Evolutionary conservation across 1,140 invertebrate species (phyloP).

Genomic region (Aculops lycopersici): DNA sequence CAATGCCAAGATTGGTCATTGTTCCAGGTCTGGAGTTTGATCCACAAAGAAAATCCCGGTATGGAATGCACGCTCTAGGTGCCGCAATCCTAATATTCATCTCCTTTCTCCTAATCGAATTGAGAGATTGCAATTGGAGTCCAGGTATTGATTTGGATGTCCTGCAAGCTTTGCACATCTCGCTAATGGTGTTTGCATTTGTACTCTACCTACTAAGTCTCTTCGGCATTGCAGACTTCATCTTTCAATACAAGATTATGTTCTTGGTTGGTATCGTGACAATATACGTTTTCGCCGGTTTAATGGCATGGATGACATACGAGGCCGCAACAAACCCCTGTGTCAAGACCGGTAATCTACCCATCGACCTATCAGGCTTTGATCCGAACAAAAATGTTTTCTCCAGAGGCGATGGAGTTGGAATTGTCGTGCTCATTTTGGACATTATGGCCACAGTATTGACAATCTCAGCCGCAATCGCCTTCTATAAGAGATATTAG

Average conservation of each 20-base stretch:
- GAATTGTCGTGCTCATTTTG: background rate
- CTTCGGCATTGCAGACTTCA: background rate
- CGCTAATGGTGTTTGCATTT: background rate
- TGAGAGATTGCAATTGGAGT: background rate
- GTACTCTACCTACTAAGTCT: background rate
- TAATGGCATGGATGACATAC: background rate
- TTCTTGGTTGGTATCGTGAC: background rate
- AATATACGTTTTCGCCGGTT: background rate
- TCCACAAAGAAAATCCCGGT: background rate
- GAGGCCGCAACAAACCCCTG: background rate
- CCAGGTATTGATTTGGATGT: background rate
- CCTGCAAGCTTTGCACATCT: background rate
- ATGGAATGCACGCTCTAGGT: background rate
- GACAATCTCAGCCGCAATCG: background rate
- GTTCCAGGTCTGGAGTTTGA: background rate
- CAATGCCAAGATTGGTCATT: background rate
- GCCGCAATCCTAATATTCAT: background rate
- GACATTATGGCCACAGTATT: slow-evolving; percentile 1
- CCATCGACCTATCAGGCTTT: background rate
- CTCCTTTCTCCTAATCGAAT: slow-evolving; percentile 1
- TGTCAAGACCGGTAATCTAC: background rate
- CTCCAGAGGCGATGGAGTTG: background rate
- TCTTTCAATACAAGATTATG: background rate
- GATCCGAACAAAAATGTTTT: slow-evolving; percentile 2
- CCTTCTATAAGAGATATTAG: background rate